Conservation (phyloP, 2,797 vertebrate species). For the Melanotaenia nigrans region DNA sequence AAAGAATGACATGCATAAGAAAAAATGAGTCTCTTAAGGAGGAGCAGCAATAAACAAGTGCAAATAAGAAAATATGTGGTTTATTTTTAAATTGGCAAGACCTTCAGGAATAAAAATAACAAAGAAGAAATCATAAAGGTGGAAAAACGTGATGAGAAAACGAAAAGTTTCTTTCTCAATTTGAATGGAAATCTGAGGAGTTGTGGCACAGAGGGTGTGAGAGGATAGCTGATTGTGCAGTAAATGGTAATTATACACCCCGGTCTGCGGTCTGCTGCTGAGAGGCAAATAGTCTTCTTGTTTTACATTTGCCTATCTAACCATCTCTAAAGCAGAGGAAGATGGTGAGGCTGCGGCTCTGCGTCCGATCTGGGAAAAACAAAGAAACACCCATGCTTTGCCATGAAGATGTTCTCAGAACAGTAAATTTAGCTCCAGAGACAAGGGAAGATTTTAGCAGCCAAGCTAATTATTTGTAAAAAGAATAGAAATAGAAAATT, state of each 20-base stretch:
- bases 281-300: constrained; percentile 68
- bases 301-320: constrained; percentile 60
- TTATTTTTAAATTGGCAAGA: constrained; percentile 32
- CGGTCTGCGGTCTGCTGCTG: constrained; percentile 66
- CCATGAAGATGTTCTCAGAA: constrained; percentile 55
- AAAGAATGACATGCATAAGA: constrained; percentile 39
- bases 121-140: constrained; percentile 28
- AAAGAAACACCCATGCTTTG: constrained; percentile 22
- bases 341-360: constrained; percentile 41
- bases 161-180: constrained; percentile 28
- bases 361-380: constrained; percentile 14
- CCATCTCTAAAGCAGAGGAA: constrained; percentile 44
- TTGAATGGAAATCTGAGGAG: constrained; percentile 52
- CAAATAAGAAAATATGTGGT: constrained; percentile 42
- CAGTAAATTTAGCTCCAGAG: constrained; percentile 38
- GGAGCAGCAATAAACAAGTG: constrained; percentile 41
- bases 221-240: constrained; percentile 75
- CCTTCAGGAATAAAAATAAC: constrained; percentile 21
- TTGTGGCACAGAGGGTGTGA: constrained; percentile 57
- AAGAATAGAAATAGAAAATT: constrained; percentile 49
- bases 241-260: constrained; percentile 76
- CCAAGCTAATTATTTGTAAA: constrained; percentile 32
- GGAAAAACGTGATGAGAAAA: constrained; percentile 25
- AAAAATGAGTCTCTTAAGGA: constrained; percentile 34
- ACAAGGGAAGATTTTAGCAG: constrained; percentile 48